These are phyloP conservation scores for Drosophila diplacantha DNA, from an alignment of 2,888 invertebrate species.

Conservation along the genomic window DNA sequence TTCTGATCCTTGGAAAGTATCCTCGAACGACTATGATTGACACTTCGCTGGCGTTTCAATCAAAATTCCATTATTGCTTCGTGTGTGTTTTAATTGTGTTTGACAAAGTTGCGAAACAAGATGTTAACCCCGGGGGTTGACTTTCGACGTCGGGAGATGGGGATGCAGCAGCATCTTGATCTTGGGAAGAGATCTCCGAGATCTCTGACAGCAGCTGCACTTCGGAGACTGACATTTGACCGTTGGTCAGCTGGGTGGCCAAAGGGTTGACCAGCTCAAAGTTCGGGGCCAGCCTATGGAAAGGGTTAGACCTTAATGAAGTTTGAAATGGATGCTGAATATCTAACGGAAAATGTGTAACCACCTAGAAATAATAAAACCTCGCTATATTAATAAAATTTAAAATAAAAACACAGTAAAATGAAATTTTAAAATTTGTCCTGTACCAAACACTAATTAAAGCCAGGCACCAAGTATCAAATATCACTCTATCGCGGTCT, in stretches of 20 bases:
- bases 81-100: conserved; percentile 60
- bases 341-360: conserved; percentile 8
- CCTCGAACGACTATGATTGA: conserved; percentile 56
- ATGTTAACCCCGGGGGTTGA: conserved; percentile 54
- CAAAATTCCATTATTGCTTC: conserved; percentile 52
- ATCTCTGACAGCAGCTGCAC: conserved; percentile 49
- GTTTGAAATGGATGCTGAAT: not conserved
- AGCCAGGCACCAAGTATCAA: conserved; percentile 56
- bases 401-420: not conserved
- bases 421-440: not conserved
- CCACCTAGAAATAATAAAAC: not conserved
- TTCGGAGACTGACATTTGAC: conserved; percentile 62
- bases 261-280: conserved; percentile 45
- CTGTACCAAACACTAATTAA: not conserved
- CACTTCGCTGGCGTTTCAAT: conserved; percentile 62
- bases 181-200: conserved; percentile 14
- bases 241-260: conserved; percentile 43
- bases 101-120: conserved; percentile 69
- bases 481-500: conserved; percentile 23
- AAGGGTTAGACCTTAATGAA: conserved; percentile 23
- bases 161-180: conserved; percentile 45
- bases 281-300: conserved; percentile 22
- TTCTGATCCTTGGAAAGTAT: conserved; percentile 32
- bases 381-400: not conserved
- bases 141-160: conserved; percentile 23